phyloP scores from a whole-genome alignment of 2,888 invertebrate species.

The Rambutsinella grinnellia region DNA sequence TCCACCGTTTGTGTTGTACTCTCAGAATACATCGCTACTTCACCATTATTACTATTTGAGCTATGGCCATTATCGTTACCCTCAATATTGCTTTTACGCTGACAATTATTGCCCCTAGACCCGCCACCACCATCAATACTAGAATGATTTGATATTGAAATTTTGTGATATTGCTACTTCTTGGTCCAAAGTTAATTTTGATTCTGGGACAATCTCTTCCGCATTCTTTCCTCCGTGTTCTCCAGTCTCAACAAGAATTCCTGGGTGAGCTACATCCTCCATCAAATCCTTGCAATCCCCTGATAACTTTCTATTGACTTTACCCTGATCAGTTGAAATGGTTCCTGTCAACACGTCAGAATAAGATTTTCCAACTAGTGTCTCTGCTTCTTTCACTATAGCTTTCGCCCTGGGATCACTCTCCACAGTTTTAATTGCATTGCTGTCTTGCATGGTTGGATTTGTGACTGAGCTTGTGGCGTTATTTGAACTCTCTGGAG shows the following conservation, averaged over 20 bases:
- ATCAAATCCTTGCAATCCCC: slow-evolving; percentile 26
- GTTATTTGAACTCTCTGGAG: background rate
- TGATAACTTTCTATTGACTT: slow-evolving; percentile 21
- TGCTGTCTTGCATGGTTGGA: no score
- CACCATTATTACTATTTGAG: no score
- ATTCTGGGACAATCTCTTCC: background rate
- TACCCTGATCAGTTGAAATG: no score
- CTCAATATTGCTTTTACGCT: no score
- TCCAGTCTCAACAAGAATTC: background rate
- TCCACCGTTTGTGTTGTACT: background rate
- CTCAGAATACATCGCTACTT: no score
- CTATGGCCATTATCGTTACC: no score
- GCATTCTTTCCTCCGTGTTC: background rate
- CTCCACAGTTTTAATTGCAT: background rate
- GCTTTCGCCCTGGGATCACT: background rate
- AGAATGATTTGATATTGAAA: background rate
- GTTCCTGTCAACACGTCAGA: background rate
- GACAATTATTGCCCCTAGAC: no score
- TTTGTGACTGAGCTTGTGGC: no score
- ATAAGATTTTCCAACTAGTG: background rate
- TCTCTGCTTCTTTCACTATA: background rate
- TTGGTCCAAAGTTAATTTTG: slow-evolving; percentile 3
- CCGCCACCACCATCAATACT: slow-evolving; percentile 1
- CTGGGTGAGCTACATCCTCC: background rate
- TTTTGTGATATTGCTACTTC: no score